Evolutionary conservation across 2,888 invertebrate genomes (phyloP), one percentile per base, ranked within the genome.

Genomic region (Nemapogon koenigi): DNA sequence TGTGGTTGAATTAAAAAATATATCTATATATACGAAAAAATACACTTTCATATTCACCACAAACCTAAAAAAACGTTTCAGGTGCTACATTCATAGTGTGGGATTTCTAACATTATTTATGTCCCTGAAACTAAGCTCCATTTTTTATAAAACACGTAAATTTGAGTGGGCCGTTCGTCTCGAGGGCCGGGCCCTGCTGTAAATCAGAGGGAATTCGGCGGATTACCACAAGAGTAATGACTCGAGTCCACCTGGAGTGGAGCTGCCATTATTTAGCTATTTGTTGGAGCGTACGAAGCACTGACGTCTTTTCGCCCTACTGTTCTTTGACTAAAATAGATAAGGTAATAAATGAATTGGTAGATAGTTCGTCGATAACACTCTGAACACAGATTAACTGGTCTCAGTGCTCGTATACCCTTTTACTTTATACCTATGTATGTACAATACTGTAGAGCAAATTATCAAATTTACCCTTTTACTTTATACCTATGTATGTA

Each of bases 151-250:
- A 70, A 69, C 70, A 64, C 64, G 69, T 70, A 72, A 72, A 73
- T 72, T 73, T 65, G 54, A 63, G 37, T 37, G 28, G 36, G 35
- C 60, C 66, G 71, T 71, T 69, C 65, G 68, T 68, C 66, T 71
- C 59, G 50, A 56, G 65, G 62, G 57, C 53, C 54, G 33, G 33
- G 39, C 39, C 35, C 39, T 22, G 52, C 48, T 49, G 68, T 78
- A 76, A 76, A 76, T 76, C 73, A 64, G 60, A 58, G 62, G 68
- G 72, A 73, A 75, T 73, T 72, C 68, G 57, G 50, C 57, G 78
- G 78, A 76, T 78, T 78, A 78, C 76, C 57, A 55, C 58, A 67
- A 73, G 78, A 76, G 68, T 76, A 73, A 78, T 75, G 78, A 69
- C 70, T 67, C 49, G 50, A 64, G 72, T 76, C 73, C 75, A 78